Evolutionary conservation across 2,888 invertebrate species (phyloP).

Genomic region (Sminthurinus aureus): DNA sequence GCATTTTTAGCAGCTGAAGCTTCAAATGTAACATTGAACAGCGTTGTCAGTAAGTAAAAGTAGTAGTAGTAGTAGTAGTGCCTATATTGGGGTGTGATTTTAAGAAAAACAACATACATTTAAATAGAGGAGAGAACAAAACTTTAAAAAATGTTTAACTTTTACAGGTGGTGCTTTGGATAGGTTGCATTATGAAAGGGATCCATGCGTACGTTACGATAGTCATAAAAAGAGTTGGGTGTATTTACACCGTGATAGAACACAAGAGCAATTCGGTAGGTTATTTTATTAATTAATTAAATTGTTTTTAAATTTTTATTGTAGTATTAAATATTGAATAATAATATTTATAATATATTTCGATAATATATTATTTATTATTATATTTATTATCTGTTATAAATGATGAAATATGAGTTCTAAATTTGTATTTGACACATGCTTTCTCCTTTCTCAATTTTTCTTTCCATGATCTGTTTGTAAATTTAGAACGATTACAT

Average conservation of each 20-base stretch:
- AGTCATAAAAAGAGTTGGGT: conserved; percentile 92
- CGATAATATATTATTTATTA: background rate
- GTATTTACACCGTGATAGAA: conserved; percentile 82
- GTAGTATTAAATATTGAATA: background rate
- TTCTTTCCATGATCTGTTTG: no score
- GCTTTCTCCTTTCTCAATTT: no score
- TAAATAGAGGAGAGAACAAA: no score
- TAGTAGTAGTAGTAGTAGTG: no score
- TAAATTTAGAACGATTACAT: conserved; percentile 55
- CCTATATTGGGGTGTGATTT: no score
- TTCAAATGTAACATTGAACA: conserved; percentile 64
- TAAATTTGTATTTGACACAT: no score
- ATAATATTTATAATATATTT: background rate
- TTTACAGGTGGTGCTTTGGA: conserved; percentile 79
- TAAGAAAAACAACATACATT: no score
- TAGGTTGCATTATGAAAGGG: conserved; percentile 85
- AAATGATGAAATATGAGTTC: no score
- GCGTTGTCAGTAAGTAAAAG: conserved; percentile 1
- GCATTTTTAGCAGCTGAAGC: conserved; percentile 69
- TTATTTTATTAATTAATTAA: background rate
- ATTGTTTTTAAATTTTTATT: background rate
- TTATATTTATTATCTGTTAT: background rate
- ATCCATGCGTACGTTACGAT: conserved; percentile 94
- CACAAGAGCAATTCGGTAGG: conserved; percentile 72
- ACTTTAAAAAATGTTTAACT: no score